Evolutionary conservation across 92 coral and sea anemone genomes (phyloP), one percentile per base, ranked within the genome.

Genomic region (Epizoanthus ramosus): DNA sequence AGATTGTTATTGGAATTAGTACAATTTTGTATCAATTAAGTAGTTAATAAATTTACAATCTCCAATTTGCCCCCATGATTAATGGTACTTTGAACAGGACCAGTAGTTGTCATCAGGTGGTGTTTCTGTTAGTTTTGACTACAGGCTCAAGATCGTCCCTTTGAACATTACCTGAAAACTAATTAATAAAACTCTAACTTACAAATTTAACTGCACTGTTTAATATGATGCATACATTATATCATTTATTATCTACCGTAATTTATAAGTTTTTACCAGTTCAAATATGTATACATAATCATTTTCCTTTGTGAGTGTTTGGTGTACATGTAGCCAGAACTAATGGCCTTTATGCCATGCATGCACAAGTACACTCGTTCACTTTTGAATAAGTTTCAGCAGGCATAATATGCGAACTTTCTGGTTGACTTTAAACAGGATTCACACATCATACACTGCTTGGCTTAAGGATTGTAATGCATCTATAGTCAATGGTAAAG

Each of bases 381-480:
- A 50, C 41, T 25, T 61, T 77, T 13, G 53, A 77, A 61, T 60
- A 63, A 22, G 57, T 63, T 68, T 76, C 39, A 77, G 68, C 39
- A 16, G 21, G 24, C 61, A 19, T 77, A 56, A 77, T 77, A 50
- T 50, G 54, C 16, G 16, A 50, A 50, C 54, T 10, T 77, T 77
- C 82, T 77, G 82, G 82, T 61, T 77, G 37, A 77, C 70, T 77
- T 77, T 77, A 43, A 77, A 77, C 82, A 77, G 82, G 82, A 77
- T 41, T 21, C 82, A 77, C 63, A 77, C 82, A 61, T 77, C 70
- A 77, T 77, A 60, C 82, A 77, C 82, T 77, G 82, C 82, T 77
- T 77, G 82, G 82, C 82, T 77, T 77, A 77, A 77, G 82, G 82
- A 77, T 69, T 77, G 54, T 61, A 77, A 28, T 77, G 82, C 82